Evolutionary conservation across 2,113 vertebrate genomes (phyloP), one percentile per base, ranked within the genome.

Genomic region (Erinaceus europaeus): DNA sequence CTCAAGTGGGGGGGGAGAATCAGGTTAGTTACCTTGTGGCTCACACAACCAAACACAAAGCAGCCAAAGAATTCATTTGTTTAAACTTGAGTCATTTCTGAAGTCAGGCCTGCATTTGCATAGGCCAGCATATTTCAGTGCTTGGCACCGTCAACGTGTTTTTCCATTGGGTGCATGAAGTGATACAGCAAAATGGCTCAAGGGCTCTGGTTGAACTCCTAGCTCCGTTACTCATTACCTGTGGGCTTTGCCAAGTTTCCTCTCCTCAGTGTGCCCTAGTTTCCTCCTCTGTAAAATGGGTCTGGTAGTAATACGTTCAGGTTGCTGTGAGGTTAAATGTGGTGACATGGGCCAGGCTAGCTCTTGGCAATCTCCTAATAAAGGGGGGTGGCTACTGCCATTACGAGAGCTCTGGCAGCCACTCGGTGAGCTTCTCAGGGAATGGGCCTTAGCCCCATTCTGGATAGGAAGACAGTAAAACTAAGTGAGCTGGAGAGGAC

Each of bases 1-100:
- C n/a, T 42, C 75, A 55, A 72, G 53, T 50, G 12, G 12, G 48
- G 48, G 10, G 73, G 57, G 69, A 29, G 9, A 69, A 73, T 84
- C 77, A 76, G 69, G 52, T 92, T 89, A 50, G 91, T 57, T 89
- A 78, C 71, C n/a, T 50, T 52, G 34, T 29, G 52, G 52, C 57
- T 94, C 32, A 29, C 69, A 76, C 68, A 92, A 68, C n/a, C 72
- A 76, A 92, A 76, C 36, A 84, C 57, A 32, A 73, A 84, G 65
- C 88, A 46, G 69, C 75, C 50, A 87, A 82, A 57, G 36, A 89
- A 84, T 86, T 89, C 44, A 89, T 62, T 92, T 62, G 62, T 72
- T 69, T 93, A 74, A 77, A 71, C 21, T 55, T 91, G 90, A 92
- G 90, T 93, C 86, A 92, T 92, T 91, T 93, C 82, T 75, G 88